Evolutionary conservation across 2,113 vertebrate genomes (phyloP).

Genomic region (Datnioides undecimradiatus): DNA sequence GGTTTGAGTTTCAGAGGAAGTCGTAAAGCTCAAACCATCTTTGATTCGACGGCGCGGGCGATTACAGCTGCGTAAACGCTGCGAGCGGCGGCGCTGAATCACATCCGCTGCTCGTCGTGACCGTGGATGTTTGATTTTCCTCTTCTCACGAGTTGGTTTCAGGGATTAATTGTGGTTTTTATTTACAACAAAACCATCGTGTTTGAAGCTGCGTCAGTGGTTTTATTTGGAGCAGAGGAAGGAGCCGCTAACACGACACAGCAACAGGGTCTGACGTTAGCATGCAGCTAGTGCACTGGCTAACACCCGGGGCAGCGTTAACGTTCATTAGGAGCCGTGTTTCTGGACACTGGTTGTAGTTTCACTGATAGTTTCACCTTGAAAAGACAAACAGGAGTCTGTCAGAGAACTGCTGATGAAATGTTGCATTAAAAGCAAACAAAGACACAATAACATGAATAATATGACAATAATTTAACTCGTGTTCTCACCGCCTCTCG

Average conservation of each 20-base stretch:
- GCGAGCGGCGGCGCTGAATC: conserved; percentile 19
- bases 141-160: conserved; percentile 11
- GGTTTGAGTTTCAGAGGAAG: conserved; percentile 67
- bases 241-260: background rate
- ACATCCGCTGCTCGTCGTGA: conserved; percentile 5
- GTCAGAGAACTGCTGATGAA: no score
- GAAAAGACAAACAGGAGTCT: background rate
- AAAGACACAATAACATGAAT: no score
- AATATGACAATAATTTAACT: no score
- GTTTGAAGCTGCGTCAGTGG: no score
- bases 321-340: background rate
- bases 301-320: background rate
- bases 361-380: background rate
- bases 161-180: background rate
- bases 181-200: background rate
- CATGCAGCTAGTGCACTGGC: background rate
- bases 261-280: background rate
- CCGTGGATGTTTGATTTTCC: background rate
- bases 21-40: conserved; percentile 59
- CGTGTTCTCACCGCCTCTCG: no score
- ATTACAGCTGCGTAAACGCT: conserved; percentile 65
- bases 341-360: background rate
- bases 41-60: conserved; percentile 55
- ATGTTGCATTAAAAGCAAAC: no score
- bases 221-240: background rate